phyloP scores from a whole-genome alignment of 35 echinoderm and acorn worm species.

The Ophioderma brevispina region DNA sequence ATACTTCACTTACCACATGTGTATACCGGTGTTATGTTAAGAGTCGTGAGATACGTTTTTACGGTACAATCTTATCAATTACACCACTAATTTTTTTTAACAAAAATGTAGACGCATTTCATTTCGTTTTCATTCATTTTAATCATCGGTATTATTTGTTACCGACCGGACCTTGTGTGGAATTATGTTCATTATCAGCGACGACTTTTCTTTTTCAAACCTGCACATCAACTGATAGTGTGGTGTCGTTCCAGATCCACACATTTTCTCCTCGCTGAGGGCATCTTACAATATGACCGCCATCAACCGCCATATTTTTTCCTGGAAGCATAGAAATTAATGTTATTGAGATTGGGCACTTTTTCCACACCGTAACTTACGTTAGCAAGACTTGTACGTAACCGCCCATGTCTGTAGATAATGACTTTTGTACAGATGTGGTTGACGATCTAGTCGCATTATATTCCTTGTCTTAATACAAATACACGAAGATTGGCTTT shows the following conservation, averaged over 20 bases:
- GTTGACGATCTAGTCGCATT: no score
- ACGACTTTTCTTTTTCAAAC: constrained; percentile 30
- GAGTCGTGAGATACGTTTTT: no score
- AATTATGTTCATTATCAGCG: background rate
- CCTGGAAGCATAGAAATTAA: background rate
- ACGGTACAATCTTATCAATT: background rate
- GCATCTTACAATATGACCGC: constrained; percentile 67
- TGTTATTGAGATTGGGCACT: background rate
- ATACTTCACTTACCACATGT: no score
- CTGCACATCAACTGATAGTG: constrained; percentile 72
- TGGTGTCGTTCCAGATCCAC: constrained; percentile 64
- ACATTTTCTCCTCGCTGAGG: constrained; percentile 40
- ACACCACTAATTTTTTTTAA: background rate
- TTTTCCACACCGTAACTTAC: background rate
- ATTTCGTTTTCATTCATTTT: background rate
- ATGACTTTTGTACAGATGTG: no score
- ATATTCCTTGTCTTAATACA: no score
- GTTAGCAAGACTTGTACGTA: background rate
- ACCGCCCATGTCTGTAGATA: no score
- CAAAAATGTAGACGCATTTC: background rate
- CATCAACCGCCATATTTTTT: constrained; percentile 45
- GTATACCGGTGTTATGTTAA: no score
- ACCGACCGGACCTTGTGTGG: background rate
- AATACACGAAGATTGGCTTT: no score
- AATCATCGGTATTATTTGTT: no score